phyloP scores from a whole-genome alignment of 2,113 vertebrate genomes.

The Petromus typicus region DNA sequence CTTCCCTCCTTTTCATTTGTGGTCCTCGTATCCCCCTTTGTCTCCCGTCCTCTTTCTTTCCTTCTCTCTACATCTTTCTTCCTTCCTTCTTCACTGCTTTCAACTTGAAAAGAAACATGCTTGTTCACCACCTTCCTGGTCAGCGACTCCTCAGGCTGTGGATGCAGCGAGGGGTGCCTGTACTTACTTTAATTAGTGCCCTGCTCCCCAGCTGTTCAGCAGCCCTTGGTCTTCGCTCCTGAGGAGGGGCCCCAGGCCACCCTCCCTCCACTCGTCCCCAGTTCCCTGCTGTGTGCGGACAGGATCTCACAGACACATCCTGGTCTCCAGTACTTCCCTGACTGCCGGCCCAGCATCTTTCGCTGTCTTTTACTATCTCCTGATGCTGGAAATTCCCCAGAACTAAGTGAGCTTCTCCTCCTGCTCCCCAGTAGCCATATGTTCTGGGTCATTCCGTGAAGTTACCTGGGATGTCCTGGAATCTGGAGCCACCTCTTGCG shows the following conservation, averaged over 20 bases:
- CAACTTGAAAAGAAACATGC: too few relatives aligned
- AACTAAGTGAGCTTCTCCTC: background rate
- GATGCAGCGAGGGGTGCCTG: background rate
- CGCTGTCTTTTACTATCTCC: background rate
- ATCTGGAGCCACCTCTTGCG: background rate
- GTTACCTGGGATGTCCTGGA: background rate
- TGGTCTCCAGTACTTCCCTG: too few relatives aligned
- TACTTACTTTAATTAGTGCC: too few relatives aligned
- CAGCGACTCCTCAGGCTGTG: fast-evolving
- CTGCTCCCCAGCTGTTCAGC: fast-evolving
- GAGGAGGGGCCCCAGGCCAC: too few relatives aligned
- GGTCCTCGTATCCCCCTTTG: fast-evolving
- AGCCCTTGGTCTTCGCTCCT: fast-evolving
- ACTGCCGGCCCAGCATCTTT: too few relatives aligned
- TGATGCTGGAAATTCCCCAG: background rate
- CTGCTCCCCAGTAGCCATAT: too few relatives aligned
- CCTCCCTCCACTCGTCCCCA: background rate
- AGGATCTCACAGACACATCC: fast-evolving
- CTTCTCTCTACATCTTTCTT: background rate
- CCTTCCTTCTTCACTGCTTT: background rate
- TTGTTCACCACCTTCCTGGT: background rate
- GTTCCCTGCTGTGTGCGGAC: background rate
- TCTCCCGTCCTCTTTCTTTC: background rate
- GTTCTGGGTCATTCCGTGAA: background rate
- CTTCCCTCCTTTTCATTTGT: too few relatives aligned